phyloP scores from a whole-genome alignment of 2,113 vertebrate species.

The Limnothrissa miodon region DNA sequence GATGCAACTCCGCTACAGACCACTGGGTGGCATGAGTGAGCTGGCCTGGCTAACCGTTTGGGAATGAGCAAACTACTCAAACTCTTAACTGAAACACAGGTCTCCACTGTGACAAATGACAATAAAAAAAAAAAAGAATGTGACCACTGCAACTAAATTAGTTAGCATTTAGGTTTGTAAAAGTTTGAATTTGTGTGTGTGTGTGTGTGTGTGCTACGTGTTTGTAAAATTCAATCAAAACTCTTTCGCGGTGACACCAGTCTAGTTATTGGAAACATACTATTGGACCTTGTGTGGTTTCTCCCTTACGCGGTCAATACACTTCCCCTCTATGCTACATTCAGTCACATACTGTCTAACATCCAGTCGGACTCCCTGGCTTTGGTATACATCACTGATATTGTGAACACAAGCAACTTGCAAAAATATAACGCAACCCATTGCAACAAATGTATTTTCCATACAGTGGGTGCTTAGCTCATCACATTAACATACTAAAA shows the following conservation, averaged over 20 bases:
- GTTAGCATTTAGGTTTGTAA: background rate
- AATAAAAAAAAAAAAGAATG: background rate
- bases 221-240: background rate
- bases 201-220: background rate
- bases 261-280: background rate
- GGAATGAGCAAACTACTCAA: background rate
- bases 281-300: background rate
- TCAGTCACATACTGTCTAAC: background rate
- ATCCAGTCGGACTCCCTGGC: background rate
- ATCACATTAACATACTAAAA: background rate
- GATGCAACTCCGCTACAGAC: constrained; percentile 25
- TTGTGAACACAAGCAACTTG: background rate
- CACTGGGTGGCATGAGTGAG: background rate
- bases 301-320: background rate
- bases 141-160: background rate
- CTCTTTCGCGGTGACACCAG: background rate
- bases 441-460: background rate
- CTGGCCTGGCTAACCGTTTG: background rate
- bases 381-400: background rate
- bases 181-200: no score
- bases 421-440: background rate
- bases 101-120: background rate
- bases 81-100: background rate
- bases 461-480: background rate
- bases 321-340: background rate